phyloP scores from a whole-genome alignment of 2,797 vertebrate genomes.

The Smutsia temminckii region DNA sequence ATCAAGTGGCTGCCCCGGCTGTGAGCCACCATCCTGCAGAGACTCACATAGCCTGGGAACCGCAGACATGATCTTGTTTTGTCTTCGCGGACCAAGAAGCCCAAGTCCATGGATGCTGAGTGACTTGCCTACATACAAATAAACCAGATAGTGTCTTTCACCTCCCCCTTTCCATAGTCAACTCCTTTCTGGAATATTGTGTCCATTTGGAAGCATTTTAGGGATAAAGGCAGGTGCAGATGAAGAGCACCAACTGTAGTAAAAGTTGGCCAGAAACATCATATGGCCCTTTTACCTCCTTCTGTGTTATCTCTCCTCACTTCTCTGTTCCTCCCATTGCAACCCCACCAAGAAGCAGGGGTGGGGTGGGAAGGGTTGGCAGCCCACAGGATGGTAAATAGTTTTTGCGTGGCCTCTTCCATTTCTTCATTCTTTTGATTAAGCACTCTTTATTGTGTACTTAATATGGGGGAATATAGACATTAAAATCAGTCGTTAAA shows the following conservation, averaged over 20 bases:
- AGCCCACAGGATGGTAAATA: neutral
- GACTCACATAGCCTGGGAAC: neutral
- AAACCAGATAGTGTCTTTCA: neutral
- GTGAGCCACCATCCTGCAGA: neutral
- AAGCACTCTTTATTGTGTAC: neutral
- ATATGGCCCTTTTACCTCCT: neutral
- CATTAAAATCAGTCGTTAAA: neutral
- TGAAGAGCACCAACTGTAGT: neutral
- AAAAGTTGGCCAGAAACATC: neutral
- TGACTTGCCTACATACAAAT: neutral
- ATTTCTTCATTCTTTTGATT: neutral
- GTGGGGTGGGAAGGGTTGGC: accelerated
- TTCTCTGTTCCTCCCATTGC: neutral
- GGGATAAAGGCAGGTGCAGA: neutral
- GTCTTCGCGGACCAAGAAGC: neutral
- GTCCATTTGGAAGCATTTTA: neutral
- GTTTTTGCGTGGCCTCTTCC: neutral
- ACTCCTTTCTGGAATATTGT: neutral
- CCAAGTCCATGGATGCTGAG: no score
- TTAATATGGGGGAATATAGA: neutral
- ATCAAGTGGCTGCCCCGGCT: no score
- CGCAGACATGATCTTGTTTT: neutral
- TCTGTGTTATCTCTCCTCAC: neutral
- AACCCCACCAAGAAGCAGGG: no score
- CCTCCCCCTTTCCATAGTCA: neutral